Conservation (phyloP, 2,797 vertebrate species). For the Hylomyscus alleni region DNA sequence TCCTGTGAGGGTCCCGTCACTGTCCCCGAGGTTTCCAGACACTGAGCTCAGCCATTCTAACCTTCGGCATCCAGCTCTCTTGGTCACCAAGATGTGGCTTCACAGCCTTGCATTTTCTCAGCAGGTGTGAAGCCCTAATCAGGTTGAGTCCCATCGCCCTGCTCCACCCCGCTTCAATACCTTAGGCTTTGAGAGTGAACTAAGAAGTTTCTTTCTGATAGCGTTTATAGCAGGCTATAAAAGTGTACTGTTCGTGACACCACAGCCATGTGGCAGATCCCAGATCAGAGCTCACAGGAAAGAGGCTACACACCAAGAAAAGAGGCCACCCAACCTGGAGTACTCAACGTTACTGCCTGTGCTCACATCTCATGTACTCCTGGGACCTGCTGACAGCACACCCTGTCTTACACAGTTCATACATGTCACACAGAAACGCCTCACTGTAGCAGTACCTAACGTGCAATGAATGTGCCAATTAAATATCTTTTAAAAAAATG, state of each 20-base stretch:
- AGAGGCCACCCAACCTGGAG: not conserved
- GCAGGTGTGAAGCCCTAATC: slow-evolving; percentile 33
- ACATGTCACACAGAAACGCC: not conserved
- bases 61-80: not conserved
- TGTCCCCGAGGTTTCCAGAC: not conserved
- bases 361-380: not conserved
- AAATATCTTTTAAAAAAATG: not conserved
- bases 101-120: slow-evolving; percentile 14
- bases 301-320: not conserved
- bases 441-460: not conserved
- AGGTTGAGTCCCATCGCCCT: not conserved
- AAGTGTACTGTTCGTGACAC: not conserved
- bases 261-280: not conserved
- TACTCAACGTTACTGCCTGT: not conserved
- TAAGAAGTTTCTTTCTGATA: not conserved
- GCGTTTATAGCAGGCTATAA: slow-evolving; percentile 28
- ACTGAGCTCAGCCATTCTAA: not conserved
- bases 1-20: not conserved
- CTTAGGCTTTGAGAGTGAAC: not conserved
- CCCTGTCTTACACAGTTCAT: too few species aligned
- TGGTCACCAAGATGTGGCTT: not conserved
- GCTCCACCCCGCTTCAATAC: not conserved
- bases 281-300: not conserved
- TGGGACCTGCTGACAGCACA: not conserved
- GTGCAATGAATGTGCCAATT: not conserved